These are phyloP conservation scores for Eupristina koningsbergeri DNA, from an alignment of 1,140 invertebrate genomes.

Conservation along the genomic window DNA sequence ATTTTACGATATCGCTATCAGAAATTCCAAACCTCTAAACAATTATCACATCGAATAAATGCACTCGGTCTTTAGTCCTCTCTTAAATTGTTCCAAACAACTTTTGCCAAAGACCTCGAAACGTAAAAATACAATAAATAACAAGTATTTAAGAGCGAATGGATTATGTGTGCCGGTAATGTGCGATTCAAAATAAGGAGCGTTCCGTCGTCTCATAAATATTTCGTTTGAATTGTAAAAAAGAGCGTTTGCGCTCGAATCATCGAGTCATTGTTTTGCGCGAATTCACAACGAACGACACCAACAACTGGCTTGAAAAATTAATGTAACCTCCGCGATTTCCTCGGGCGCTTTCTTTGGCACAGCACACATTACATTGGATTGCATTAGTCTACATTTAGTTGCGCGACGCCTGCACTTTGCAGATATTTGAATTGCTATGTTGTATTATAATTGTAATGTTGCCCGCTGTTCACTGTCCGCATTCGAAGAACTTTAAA, in stretches of 20 bases:
- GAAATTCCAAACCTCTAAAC: slow-evolving; percentile 32
- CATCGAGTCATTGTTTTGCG: background rate
- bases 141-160: background rate
- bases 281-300: slow-evolving; percentile 16
- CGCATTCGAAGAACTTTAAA: background rate
- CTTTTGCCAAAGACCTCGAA: no score
- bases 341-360: background rate
- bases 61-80: slow-evolving; percentile 10
- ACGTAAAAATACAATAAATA: background rate
- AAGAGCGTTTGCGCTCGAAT: background rate
- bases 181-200: background rate
- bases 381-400: no score
- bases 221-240: background rate
- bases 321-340: background rate
- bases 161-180: background rate
- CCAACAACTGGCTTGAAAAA: slow-evolving; percentile 21
- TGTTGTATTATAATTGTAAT: no score
- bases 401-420: no score
- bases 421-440: no score
- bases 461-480: background rate
- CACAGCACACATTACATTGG: background rate
- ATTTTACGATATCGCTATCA: slow-evolving; percentile 35
- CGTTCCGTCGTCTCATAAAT: background rate
- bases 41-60: slow-evolving; percentile 20
- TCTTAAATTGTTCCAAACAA: background rate